Conservation (phyloP, 2,797 vertebrate species). For the Rhabdophis nuchalis region DNA sequence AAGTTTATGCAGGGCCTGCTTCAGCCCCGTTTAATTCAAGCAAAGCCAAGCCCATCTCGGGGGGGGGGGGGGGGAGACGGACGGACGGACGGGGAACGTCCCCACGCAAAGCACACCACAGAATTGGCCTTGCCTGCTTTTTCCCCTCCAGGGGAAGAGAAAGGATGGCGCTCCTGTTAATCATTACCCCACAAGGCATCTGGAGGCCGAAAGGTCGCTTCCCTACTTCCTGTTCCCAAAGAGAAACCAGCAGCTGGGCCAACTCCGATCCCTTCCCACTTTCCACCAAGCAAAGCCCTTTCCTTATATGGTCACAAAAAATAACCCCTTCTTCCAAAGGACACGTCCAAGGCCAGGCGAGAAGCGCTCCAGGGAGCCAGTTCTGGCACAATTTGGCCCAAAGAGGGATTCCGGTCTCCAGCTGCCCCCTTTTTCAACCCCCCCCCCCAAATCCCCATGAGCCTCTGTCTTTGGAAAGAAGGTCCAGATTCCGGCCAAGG, state of each 20-base stretch:
- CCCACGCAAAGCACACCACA: background rate
- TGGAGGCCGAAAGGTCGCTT: constrained; percentile 63
- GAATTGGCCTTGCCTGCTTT: background rate
- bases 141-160: background rate
- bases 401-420: constrained; percentile 30
- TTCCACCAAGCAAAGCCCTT: constrained; percentile 57
- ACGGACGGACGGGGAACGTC: too few relatives aligned
- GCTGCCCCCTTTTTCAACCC: background rate
- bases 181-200: constrained; percentile 50
- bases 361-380: constrained; percentile 50
- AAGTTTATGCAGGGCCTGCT: background rate
- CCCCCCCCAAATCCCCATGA: background rate
- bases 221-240: constrained; percentile 60
- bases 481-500: background rate
- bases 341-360: constrained; percentile 62
- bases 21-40: background rate
- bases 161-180: constrained; percentile 43
- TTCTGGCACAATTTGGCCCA: constrained; percentile 44
- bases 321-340: constrained; percentile 54
- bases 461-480: background rate
- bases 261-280: background rate
- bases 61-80: background rate
- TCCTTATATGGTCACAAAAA: constrained; percentile 72
- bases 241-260: constrained; percentile 51
- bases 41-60: background rate